These are phyloP conservation scores for Cacatua alba DNA, from an alignment of 2,113 vertebrate species.

Conservation along the genomic window DNA sequence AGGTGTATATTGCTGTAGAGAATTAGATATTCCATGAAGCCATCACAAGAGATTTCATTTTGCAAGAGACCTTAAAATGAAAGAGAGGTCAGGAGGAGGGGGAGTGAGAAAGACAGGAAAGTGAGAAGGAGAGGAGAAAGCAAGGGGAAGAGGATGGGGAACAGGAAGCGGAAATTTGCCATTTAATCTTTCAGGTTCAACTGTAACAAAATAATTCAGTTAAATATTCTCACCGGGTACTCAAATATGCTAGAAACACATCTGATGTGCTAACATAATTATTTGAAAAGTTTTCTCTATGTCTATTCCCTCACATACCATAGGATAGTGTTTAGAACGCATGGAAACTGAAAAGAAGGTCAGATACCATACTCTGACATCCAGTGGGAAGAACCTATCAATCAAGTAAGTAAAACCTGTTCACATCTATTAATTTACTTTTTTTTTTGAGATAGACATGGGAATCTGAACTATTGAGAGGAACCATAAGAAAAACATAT, in stretches of 20 bases:
- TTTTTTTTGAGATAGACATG: constrained; percentile 9
- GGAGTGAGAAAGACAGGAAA: not conserved
- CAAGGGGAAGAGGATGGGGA: accelerated
- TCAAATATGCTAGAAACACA: not conserved
- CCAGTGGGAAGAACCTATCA: constrained; percentile 26
- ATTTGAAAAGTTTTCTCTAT: constrained; percentile 24
- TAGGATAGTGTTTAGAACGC: constrained; percentile 24
- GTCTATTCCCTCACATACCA: not conserved
- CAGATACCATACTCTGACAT: constrained; percentile 17
- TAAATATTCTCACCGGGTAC: not conserved
- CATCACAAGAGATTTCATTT: not conserved
- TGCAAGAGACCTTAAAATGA: not conserved
- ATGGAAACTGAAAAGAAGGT: constrained; percentile 51
- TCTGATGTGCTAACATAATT: constrained; percentile 13
- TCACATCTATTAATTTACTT: constrained; percentile 17
- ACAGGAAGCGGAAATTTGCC: not conserved
- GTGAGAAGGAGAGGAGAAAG: too few relatives aligned
- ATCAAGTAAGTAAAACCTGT: constrained; percentile 32
- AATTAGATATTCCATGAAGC: not conserved
- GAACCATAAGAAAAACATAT: not conserved
- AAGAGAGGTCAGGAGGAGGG: not conserved
- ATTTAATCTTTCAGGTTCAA: not conserved
- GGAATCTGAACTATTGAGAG: not conserved
- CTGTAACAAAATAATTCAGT: not conserved
- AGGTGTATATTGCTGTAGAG: not conserved